Conservation (phyloP, 2,888 invertebrate genomes). For the Drosophila meridiana region DNA sequence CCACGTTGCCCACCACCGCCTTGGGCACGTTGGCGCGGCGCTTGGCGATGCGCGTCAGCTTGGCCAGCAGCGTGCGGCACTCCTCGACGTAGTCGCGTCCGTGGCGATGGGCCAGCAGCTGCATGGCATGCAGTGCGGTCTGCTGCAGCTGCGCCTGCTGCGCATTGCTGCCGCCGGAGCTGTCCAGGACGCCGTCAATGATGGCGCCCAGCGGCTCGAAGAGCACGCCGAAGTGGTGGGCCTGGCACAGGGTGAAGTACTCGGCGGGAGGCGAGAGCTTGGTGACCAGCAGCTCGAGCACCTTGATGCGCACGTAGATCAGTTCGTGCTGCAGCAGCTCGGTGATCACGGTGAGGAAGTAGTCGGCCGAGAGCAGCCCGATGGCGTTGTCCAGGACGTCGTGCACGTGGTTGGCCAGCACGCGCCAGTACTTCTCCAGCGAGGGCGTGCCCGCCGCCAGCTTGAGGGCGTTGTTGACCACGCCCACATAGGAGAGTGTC, state of each 20-base stretch:
- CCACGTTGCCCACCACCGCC: conserved; percentile 89
- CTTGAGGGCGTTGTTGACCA: conserved; percentile 87
- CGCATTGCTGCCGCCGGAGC: conserved; percentile 85
- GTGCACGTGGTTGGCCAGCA: conserved; percentile 91
- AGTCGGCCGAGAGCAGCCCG: conserved; percentile 90
- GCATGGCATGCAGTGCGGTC: conserved; percentile 92
- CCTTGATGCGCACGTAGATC: conserved; percentile 90
- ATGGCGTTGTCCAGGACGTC: conserved; percentile 93
- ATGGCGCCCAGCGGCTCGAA: conserved; percentile 88
- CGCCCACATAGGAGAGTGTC: conserved; percentile 89
- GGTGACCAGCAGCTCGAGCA: conserved; percentile 93
- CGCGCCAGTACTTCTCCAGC: conserved; percentile 92
- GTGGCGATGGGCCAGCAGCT: conserved; percentile 91
- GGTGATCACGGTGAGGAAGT: conserved; percentile 92
- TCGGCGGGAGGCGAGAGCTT: conserved; percentile 90
- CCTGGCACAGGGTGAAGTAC: conserved; percentile 87
- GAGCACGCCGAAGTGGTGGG: conserved; percentile 86
- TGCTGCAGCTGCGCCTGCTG: conserved; percentile 88
- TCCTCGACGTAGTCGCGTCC: conserved; percentile 89
- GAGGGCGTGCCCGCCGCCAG: conserved; percentile 84
- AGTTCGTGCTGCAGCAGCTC: conserved; percentile 90
- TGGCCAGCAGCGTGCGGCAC: conserved; percentile 90
- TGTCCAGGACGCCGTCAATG: conserved; percentile 86
- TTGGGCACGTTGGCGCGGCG: conserved; percentile 77
- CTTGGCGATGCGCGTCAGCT: conserved; percentile 86